phyloP scores from a whole-genome alignment of 2,113 vertebrate genomes.

The Physeter macrocephalus region DNA sequence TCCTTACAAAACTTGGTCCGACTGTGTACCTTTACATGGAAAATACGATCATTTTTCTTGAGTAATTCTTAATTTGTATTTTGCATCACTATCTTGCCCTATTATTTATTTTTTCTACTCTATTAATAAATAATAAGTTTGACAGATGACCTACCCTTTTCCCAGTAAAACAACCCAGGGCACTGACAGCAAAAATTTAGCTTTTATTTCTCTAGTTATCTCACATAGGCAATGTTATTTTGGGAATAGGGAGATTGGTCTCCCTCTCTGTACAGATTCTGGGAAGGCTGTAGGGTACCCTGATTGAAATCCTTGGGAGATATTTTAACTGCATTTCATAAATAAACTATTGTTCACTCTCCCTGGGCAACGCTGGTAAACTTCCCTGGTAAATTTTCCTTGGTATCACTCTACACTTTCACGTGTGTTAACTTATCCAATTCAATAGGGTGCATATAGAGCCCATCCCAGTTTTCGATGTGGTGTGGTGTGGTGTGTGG shows the following conservation, averaged over 20 bases:
- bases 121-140: slow-evolving; percentile 12
- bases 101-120: slow-evolving; percentile 1
- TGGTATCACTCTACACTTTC: neutral
- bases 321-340: neutral
- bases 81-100: neutral
- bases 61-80: neutral
- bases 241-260: neutral
- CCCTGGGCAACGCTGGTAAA: neutral
- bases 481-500: neutral
- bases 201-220: neutral
- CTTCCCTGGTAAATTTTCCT: neutral
- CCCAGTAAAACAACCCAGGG: neutral
- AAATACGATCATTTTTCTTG: neutral
- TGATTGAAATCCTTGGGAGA: neutral
- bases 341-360: neutral
- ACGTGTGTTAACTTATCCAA: neutral
- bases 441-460: neutral
- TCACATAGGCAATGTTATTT: neutral
- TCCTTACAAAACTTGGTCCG: neutral
- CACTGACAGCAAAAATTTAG: neutral
- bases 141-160: neutral
- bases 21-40: neutral
- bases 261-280: neutral
- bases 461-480: neutral
- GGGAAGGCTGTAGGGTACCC: neutral